Base-by-base conservation (phyloP, 2,888 invertebrate species). In the Cheiracanthium punctorium region DNA sequence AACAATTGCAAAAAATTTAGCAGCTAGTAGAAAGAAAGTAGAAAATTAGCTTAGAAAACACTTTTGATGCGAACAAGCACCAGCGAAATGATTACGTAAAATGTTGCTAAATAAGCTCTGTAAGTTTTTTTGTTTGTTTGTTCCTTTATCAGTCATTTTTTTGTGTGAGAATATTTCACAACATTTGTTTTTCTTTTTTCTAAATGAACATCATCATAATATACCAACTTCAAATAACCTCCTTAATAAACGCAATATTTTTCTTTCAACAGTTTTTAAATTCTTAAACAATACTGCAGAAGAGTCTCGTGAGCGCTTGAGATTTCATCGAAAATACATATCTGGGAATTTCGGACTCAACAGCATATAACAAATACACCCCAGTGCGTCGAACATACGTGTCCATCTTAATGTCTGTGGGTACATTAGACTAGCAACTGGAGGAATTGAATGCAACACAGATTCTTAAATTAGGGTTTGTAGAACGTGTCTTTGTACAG, bases 41-140 rank as follows among this genome's bases (percentile, higher is more conserved):
- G 32, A 67, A 67, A 67, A 67, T 32, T 17, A 58, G 58, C 58
- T 58, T 58, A 58, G 24, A 58, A 58, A 58, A 58, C 58, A 58
- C 58, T 58, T 58, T 58, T 58, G 58, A 58, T 58, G 58, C 58
- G 24, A 58, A n/a, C 32, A 30, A 67, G 30, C 32, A 32, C 32
- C 30, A 4, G 17, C 12, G 67, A 4, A 64, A 67, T 20, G 1
- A 32, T 67, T 32, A 14, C n/a, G n/a, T 30, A 67, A n/a, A 0
- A 67, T 30, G 30, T n/a, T 67, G 67, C 67, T 32, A 67, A 67
- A 67, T 67, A 67, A 67, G 67, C 67, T 67, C 67, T 67, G 67
- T 32, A 67, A 67, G 32, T 4, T n/a, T n/a, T n/a, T n/a, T n/a
- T n/a, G n/a, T n/a, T n/a, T n/a, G n/a, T n/a, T n/a, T n/a, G n/a